Conservation (phyloP, 2,797 vertebrate species). For the Xiphophorus birchmanni region DNA sequence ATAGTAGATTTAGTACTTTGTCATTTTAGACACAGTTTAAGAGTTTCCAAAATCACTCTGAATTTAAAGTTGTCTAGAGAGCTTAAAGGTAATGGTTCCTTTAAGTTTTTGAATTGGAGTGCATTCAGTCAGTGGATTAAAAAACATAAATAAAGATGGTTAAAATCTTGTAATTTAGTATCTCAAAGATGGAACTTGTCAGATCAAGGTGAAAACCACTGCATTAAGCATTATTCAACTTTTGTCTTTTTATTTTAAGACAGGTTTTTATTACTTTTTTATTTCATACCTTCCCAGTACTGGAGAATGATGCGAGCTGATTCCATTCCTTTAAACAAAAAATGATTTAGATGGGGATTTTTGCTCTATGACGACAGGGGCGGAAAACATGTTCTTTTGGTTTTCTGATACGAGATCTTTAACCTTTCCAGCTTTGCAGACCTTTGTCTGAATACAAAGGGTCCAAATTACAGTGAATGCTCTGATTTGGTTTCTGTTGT, state of each 20-base stretch:
- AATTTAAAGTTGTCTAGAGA: background rate
- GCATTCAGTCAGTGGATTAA: background rate
- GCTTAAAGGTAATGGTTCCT: background rate
- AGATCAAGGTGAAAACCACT: background rate
- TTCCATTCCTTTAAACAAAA: background rate
- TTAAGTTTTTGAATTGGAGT: background rate
- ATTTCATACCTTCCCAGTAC: background rate
- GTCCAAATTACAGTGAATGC: slow-evolving; percentile 47
- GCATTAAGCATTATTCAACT: background rate
- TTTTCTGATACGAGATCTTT: background rate
- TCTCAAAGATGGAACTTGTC: background rate
- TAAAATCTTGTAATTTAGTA: background rate
- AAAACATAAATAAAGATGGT: background rate
- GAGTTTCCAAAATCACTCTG: background rate
- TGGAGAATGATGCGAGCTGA: background rate
- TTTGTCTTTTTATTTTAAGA: background rate
- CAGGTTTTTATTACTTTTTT: background rate
- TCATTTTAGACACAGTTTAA: background rate
- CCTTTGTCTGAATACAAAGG: slow-evolving; percentile 18
- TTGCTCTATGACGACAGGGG: background rate
- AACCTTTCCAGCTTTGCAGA: background rate
- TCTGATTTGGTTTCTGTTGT: slow-evolving; percentile 63
- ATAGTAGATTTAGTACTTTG: background rate
- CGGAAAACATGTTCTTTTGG: background rate
- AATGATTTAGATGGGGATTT: background rate